These are phyloP conservation scores for Xanthia togata DNA, from an alignment of 2,888 invertebrate genomes.

Conservation along the genomic window DNA sequence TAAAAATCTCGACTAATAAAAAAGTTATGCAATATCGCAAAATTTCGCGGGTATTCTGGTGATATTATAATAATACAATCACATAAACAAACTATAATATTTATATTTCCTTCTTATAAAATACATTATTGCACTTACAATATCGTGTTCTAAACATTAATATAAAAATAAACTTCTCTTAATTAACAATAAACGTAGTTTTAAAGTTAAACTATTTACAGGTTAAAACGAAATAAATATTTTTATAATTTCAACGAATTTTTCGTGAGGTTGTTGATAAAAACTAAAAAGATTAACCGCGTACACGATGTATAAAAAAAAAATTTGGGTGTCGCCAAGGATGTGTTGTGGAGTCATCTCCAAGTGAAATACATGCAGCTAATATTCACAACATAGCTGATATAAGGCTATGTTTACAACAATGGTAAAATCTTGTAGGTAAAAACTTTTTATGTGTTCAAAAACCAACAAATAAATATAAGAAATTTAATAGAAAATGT, in stretches of 20 bases:
- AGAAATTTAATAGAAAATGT: slow-evolving; percentile 12
- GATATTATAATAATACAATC: slow-evolving; percentile 45
- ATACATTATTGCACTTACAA: slow-evolving; percentile 81
- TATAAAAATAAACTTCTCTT: slow-evolving; percentile 73
- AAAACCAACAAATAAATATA: slow-evolving; percentile 28
- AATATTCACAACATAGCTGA: slow-evolving; percentile 11
- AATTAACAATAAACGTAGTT: slow-evolving; percentile 58
- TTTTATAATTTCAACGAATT: slow-evolving; percentile 42
- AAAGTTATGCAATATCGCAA: no score
- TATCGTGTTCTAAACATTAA: slow-evolving; percentile 70
- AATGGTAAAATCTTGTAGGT: neutral
- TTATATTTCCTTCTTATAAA: slow-evolving; percentile 69
- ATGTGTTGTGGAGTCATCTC: neutral
- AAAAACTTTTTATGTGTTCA: neutral
- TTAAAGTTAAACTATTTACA: slow-evolving; percentile 60
- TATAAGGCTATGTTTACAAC: slow-evolving; percentile 4
- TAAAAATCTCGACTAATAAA: no score
- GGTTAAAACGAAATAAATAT: slow-evolving; percentile 53
- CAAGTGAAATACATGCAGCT: neutral
- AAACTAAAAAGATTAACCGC: slow-evolving; percentile 5
- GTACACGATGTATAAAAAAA: neutral
- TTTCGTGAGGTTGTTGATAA: slow-evolving; percentile 5
- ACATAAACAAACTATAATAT: slow-evolving; percentile 75
- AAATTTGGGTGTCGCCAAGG: neutral
- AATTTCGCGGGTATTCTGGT: neutral